Percentiles rank a stretch among this genome's conserved stretches.
phyloP scores from a whole-genome alignment of 2,797 vertebrate species.

The Aldrovandia affinis region DNA sequence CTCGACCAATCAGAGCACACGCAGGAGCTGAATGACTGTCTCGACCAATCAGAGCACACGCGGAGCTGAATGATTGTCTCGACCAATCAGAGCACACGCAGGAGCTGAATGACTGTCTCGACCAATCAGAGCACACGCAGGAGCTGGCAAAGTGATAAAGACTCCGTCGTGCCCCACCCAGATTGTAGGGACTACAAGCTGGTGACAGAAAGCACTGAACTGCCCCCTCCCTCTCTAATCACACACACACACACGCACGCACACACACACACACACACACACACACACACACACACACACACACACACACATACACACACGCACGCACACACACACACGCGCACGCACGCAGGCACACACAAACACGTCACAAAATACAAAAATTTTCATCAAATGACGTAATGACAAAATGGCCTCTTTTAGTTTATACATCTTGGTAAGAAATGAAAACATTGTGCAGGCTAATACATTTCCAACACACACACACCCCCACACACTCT shows the following conservation, averaged over 20 bases:
- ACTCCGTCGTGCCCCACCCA: no score
- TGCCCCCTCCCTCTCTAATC: background rate
- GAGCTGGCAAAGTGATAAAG: no score
- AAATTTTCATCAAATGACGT: constrained; percentile 41
- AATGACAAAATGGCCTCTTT: constrained; percentile 58
- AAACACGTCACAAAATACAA: constrained; percentile 31
- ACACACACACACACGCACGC: constrained; percentile 1
- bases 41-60: no score
- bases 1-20: no score
- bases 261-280: constrained; percentile 11
- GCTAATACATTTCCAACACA: constrained; percentile 40
- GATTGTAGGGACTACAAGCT: background rate
- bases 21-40: no score
- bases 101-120: no score
- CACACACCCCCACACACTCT: background rate
- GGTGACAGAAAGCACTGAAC: background rate
- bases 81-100: no score
- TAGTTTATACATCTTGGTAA: constrained; percentile 51
- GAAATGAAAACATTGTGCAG: constrained; percentile 56
- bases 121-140: no score
- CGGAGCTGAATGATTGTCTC: no score
- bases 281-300: constrained; percentile 4
- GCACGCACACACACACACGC: constrained; percentile 19
- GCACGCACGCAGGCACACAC: background rate
- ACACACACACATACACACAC: constrained; percentile 26